phyloP scores from a whole-genome alignment of 92 coral and sea anemone species.

The Phenganax subtilis region DNA sequence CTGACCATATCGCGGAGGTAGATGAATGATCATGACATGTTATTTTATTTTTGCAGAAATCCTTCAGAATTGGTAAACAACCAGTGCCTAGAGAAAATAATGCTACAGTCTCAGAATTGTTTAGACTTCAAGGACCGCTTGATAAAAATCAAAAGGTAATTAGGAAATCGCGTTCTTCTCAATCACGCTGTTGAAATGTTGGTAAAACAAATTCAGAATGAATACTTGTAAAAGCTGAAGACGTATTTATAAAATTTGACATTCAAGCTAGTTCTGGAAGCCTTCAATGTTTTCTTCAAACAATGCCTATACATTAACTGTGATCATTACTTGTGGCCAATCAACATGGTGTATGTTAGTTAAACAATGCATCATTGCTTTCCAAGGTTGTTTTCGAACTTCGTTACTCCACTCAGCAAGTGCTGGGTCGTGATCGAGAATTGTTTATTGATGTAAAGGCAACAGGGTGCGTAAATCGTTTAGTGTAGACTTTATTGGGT shows the following conservation, averaged over 20 bases:
- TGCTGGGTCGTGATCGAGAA: background rate
- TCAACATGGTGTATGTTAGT: background rate
- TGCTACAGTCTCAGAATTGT: background rate
- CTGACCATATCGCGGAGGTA: background rate
- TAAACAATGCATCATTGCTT: background rate
- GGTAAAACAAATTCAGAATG: too few species aligned
- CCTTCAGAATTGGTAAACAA: conserved; percentile 7
- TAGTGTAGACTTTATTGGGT: too few species aligned
- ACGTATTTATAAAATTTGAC: too few species aligned
- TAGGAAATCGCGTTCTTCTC: background rate
- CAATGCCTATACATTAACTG: background rate
- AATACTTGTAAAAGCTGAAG: too few species aligned
- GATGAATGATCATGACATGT: background rate
- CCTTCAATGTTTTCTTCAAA: too few species aligned
- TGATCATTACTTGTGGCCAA: too few species aligned
- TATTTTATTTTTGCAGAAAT: background rate
- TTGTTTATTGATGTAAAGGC: background rate
- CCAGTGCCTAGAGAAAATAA: background rate
- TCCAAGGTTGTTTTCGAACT: background rate
- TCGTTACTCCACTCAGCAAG: background rate
- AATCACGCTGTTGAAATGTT: too few species aligned
- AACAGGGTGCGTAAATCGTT: background rate
- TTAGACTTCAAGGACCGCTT: conserved; percentile 16
- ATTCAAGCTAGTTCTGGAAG: too few species aligned
- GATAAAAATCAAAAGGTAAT: conserved; percentile 9